Evolutionary conservation across 2,113 vertebrate species (phyloP).

Genomic region (Malurus alboscapulatus): DNA sequence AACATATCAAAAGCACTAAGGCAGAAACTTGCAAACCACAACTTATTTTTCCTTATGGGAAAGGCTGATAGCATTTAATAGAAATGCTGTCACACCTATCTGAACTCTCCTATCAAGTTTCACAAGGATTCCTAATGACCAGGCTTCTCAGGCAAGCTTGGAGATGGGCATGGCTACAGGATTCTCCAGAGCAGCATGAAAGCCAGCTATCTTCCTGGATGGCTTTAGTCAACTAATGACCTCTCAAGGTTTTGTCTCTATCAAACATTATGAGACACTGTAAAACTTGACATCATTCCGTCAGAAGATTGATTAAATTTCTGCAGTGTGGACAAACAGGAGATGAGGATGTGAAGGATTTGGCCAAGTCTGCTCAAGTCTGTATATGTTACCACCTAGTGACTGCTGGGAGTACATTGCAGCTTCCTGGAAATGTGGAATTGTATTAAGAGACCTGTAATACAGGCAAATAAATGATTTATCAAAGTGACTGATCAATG

Average conservation of each 20-base stretch:
- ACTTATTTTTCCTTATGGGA: background rate
- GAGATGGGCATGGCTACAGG: background rate
- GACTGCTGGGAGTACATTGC: background rate
- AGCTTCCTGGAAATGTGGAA: constrained; percentile 7
- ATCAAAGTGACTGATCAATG: constrained; percentile 29
- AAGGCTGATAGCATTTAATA: background rate
- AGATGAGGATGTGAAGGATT: background rate
- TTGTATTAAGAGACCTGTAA: constrained; percentile 39
- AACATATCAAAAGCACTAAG: constrained; percentile 14
- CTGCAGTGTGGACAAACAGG: background rate
- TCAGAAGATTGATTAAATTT: background rate
- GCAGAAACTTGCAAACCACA: background rate
- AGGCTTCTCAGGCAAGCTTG: background rate
- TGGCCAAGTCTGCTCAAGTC: background rate
- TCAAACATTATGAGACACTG: background rate
- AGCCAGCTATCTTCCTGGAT: background rate
- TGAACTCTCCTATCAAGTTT: background rate
- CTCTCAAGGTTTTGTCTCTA: background rate
- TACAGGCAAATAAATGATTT: constrained; percentile 63
- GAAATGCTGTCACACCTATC: background rate
- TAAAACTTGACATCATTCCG: background rate
- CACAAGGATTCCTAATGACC: background rate
- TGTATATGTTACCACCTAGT: constrained; percentile 28
- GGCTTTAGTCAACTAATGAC: background rate
- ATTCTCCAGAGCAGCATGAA: background rate